Conservation (phyloP, 1,140 invertebrate genomes). For the Augochlora pura region DNA sequence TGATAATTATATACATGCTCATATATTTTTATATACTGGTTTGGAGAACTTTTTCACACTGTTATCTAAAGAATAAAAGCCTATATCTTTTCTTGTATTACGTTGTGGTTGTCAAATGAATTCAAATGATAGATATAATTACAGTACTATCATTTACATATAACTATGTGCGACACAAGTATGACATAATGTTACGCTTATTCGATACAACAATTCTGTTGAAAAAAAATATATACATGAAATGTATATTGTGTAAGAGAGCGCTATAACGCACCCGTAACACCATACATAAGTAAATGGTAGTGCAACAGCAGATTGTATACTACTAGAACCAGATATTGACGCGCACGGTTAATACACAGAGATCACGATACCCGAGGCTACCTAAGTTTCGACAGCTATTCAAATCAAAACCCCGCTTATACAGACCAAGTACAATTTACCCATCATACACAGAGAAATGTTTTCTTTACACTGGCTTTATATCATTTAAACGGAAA, state of each 20-base stretch:
- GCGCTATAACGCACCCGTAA: constrained; percentile 54
- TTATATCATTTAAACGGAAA: constrained; percentile 1
- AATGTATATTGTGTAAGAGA: constrained; percentile 20
- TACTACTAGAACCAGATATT: constrained; percentile 20
- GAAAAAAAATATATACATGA: constrained; percentile 53
- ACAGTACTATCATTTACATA: constrained; percentile 41
- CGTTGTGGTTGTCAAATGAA: constrained; percentile 1
- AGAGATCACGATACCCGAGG: background rate
- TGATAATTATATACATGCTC: constrained; percentile 9
- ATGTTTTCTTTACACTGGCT: background rate
- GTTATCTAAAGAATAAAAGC: constrained; percentile 22
- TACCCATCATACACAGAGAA: background rate
- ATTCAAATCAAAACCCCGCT: background rate
- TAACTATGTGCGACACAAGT: background rate
- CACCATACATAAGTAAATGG: constrained; percentile 12
- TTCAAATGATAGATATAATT: background rate
- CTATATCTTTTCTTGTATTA: constrained; percentile 2
- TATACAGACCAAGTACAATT: background rate
- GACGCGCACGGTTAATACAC: constrained; percentile 7
- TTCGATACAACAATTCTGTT: constrained; percentile 31
- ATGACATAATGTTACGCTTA: constrained; percentile 7
- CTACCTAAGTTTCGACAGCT: background rate
- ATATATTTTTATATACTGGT: constrained; percentile 20
- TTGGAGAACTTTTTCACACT: constrained; percentile 11
- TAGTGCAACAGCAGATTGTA: constrained; percentile 3